Conservation (phyloP, 35 echinoderm and acorn worm species). For the Stichopus chloronotus region DNA sequence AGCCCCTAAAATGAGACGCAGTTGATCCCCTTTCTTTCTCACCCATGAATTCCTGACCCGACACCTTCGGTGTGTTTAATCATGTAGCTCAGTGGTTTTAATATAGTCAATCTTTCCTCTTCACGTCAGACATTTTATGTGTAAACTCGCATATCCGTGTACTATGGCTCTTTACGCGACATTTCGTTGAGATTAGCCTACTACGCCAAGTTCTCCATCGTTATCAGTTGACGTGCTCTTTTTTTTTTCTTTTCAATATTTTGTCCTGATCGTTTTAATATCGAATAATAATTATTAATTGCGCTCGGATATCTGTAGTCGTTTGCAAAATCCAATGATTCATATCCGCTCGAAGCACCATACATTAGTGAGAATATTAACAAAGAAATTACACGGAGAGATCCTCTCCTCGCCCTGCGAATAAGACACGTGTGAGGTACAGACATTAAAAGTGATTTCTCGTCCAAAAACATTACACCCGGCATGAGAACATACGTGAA, state of each 20-base stretch:
- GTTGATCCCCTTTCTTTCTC: not conserved
- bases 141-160: not conserved
- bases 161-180: too few relatives aligned
- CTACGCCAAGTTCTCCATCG: too few relatives aligned
- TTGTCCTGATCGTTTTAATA: not conserved
- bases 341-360: not conserved
- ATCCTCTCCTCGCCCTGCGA: not conserved
- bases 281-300: not conserved
- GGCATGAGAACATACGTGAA: not conserved
- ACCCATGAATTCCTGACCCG: not conserved
- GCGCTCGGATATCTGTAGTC: not conserved
- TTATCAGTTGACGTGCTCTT: not conserved
- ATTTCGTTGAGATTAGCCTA: too few relatives aligned
- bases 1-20: not conserved
- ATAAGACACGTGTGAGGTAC: not conserved
- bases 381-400: not conserved
- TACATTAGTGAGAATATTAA: slow-evolving; percentile 1
- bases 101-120: too few relatives aligned
- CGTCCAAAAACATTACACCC: not conserved
- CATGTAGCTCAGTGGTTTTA: not conserved
- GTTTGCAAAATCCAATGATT: not conserved
- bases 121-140: not conserved
- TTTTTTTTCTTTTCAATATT: not conserved
- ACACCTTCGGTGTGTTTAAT: not conserved
- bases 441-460: not conserved